These are phyloP conservation scores for Harpalus rufipes DNA, from an alignment of 2,888 invertebrate species.

Conservation along the genomic window DNA sequence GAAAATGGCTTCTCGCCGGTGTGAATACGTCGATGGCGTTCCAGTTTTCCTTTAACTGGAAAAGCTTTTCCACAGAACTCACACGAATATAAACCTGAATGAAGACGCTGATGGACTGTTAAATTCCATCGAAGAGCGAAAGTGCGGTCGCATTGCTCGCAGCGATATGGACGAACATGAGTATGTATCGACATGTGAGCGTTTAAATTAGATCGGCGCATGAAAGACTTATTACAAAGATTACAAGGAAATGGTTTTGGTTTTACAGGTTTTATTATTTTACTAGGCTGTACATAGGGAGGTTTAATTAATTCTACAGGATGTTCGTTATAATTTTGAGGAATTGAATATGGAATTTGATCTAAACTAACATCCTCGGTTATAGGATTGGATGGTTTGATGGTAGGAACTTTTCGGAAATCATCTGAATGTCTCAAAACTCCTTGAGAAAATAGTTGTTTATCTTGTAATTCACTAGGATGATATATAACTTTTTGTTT, in stretches of 20 bases:
- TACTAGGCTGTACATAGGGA: neutral
- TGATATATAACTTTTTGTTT: constrained; percentile 50
- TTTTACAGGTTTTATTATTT: constrained; percentile 67
- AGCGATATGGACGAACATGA: constrained; percentile 73
- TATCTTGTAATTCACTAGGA: constrained; percentile 64
- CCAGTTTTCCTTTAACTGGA: constrained; percentile 75
- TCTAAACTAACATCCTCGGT: constrained; percentile 29
- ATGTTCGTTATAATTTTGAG: constrained; percentile 51
- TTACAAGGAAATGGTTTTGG: constrained; percentile 73
- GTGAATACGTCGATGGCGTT: constrained; percentile 75
- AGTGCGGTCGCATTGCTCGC: constrained; percentile 74
- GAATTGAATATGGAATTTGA: constrained; percentile 32
- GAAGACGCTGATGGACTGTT: constrained; percentile 75
- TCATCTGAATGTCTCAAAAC: constrained; percentile 70
- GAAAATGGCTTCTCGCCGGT: constrained; percentile 75
- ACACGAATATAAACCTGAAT: constrained; percentile 74
- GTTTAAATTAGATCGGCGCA: constrained; percentile 73
- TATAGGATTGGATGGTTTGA: constrained; percentile 34
- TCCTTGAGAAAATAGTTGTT: constrained; percentile 65
- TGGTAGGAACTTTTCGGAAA: constrained; percentile 68
- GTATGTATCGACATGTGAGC: constrained; percentile 75
- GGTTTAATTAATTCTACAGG: constrained; percentile 57
- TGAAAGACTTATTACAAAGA: constrained; percentile 74
- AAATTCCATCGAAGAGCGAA: constrained; percentile 75
- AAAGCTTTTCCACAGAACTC: constrained; percentile 75